Conservation (phyloP, 2,888 invertebrate genomes). For the Pyrgus malvae region DNA sequence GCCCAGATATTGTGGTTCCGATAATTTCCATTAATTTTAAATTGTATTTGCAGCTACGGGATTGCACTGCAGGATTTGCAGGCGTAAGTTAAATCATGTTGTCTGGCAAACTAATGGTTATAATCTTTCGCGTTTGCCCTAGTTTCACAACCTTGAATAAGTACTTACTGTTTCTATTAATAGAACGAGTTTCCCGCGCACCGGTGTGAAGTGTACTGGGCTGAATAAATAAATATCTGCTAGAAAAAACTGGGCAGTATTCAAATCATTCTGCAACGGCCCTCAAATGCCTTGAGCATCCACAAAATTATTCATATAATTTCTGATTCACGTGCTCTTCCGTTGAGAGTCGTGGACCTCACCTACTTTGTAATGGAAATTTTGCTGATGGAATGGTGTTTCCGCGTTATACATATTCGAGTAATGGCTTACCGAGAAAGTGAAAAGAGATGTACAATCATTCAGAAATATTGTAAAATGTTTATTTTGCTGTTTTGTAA, state of each 20-base stretch:
- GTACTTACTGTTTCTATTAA: constrained; percentile 64
- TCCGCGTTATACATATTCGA: not conserved
- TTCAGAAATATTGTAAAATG: too few relatives aligned
- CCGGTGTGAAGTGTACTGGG: constrained; percentile 46
- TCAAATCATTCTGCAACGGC: constrained; percentile 10
- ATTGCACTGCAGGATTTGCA: constrained; percentile 21
- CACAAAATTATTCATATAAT: not conserved
- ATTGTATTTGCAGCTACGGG: constrained; percentile 11
- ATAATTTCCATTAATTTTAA: too few relatives aligned
- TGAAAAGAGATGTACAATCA: not conserved
- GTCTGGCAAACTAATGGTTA: constrained; percentile 38
- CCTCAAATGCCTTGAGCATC: not conserved
- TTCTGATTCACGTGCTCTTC: not conserved
- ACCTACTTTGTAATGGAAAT: not conserved
- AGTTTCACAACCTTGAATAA: constrained; percentile 71
- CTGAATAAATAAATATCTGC: constrained; percentile 49
- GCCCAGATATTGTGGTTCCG: too few relatives aligned
- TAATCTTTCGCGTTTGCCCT: constrained; percentile 62
- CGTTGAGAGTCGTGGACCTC: not conserved
- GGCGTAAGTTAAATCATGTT: constrained; percentile 25
- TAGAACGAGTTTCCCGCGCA: constrained; percentile 58
- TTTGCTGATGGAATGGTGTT: not conserved
- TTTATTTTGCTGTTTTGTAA: too few relatives aligned
- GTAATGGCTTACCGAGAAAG: not conserved
- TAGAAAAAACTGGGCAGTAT: constrained; percentile 11